phyloP scores from a whole-genome alignment of 35 echinoderm and acorn worm genomes.

The Diadema setosum region DNA sequence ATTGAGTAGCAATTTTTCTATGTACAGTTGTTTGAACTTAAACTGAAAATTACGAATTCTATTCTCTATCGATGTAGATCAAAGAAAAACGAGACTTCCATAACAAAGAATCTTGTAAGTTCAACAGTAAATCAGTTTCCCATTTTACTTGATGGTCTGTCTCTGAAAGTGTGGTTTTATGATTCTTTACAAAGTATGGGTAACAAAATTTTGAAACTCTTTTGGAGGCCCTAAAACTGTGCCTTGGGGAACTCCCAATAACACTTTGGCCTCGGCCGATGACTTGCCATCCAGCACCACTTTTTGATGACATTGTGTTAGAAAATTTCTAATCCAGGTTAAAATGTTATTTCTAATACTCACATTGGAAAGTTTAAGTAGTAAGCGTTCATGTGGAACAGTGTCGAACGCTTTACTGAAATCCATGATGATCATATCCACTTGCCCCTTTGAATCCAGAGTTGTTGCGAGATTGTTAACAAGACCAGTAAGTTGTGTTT shows the following conservation, averaged over 20 bases:
- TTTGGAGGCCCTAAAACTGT: slow-evolving; percentile 40
- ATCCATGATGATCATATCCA: slow-evolving; percentile 9
- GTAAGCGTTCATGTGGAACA: slow-evolving; percentile 15
- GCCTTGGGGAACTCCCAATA: slow-evolving; percentile 46
- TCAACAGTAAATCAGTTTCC: no score
- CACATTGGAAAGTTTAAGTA: not conserved
- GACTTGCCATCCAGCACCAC: slow-evolving; percentile 31
- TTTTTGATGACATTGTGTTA: slow-evolving; percentile 7
- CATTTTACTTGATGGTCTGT: no score
- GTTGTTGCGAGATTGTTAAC: not conserved
- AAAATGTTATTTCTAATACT: slow-evolving; percentile 26
- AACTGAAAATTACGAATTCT: no score
- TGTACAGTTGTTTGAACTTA: no score
- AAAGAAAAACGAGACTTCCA: no score
- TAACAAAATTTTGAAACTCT: no score
- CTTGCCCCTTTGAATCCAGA: not conserved
- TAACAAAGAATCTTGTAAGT: no score
- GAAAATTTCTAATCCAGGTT: slow-evolving; percentile 21
- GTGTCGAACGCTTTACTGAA: slow-evolving; percentile 42
- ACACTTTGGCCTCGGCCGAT: not conserved
- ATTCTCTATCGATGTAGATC: no score
- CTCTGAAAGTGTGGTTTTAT: no score
- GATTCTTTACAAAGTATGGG: no score
- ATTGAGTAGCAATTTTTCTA: no score
- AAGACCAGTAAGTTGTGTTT: not conserved